Evolutionary conservation across 2,113 vertebrate genomes (phyloP).

Genomic region (Brachypteracias leptosomus): DNA sequence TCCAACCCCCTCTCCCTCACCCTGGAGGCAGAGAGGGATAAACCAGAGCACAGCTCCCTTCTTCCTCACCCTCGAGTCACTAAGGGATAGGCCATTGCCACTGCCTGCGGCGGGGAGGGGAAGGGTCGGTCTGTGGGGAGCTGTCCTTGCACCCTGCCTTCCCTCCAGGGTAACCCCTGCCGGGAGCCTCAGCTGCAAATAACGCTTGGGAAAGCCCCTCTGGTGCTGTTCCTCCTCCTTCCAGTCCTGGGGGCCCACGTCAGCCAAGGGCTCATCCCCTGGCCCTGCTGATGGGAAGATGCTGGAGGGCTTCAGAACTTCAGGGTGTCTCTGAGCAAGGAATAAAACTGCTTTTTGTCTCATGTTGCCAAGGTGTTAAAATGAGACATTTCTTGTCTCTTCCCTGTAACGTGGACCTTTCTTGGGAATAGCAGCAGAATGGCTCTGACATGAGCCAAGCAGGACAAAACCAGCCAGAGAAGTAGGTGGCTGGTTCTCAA

Average conservation of each 20-base stretch:
- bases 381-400: background rate
- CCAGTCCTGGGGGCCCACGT: background rate
- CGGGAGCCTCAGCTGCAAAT: background rate
- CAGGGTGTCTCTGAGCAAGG: background rate
- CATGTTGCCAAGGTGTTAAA: background rate
- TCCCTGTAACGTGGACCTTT: background rate
- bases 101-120: background rate
- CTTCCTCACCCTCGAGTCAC: background rate
- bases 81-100: background rate
- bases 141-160: background rate
- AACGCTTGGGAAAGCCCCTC: background rate
- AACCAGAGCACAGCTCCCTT: background rate
- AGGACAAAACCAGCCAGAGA: background rate
- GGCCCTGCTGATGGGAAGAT: background rate
- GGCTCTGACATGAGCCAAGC: background rate
- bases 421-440: background rate
- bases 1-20: background rate
- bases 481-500: background rate
- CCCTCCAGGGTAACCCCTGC: background rate
- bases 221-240: background rate
- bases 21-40: background rate
- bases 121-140: rapidly evolving
- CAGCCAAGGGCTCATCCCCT: background rate
- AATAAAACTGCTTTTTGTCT: background rate
- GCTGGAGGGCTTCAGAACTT: background rate